These are phyloP conservation scores for Struthidea cinerea DNA, from an alignment of 2,113 vertebrate genomes.

Conservation along the genomic window DNA sequence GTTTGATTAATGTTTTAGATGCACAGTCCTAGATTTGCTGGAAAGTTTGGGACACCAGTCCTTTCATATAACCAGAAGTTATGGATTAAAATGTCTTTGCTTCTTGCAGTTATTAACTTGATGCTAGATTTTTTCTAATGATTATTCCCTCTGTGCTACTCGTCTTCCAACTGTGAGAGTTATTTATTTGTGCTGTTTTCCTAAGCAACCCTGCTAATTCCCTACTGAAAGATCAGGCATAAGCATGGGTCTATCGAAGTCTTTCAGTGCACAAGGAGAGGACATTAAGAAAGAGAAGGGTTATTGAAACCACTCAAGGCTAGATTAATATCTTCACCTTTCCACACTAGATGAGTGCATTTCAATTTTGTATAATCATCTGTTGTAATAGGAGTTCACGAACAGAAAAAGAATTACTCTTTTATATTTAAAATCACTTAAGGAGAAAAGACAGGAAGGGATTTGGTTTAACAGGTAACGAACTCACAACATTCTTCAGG, in stretches of 20 bases:
- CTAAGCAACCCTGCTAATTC: conserved; percentile 3
- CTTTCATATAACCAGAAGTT: neutral
- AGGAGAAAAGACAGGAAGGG: neutral
- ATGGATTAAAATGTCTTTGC: neutral
- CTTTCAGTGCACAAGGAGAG: neutral
- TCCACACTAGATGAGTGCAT: neutral
- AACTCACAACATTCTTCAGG: neutral
- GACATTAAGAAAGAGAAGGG: neutral
- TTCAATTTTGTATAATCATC: neutral
- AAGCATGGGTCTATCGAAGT: neutral
- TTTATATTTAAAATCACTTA: neutral
- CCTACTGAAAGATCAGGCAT: neutral
- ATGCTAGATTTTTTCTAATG: neutral
- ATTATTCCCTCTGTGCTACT: neutral
- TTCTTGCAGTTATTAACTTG: neutral
- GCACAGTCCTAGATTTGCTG: neutral
- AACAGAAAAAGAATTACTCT: neutral
- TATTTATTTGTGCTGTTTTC: conserved; percentile 20
- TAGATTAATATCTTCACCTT: conserved; percentile 1
- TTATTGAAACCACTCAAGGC: conserved; percentile 28
- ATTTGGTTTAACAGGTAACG: neutral
- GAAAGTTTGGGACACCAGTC: neutral
- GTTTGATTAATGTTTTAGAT: neutral
- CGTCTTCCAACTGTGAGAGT: neutral
- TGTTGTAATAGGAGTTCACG: neutral